Evolutionary conservation across 1,140 invertebrate species (phyloP).

Genomic region (Propsilocerus akamusi): DNA sequence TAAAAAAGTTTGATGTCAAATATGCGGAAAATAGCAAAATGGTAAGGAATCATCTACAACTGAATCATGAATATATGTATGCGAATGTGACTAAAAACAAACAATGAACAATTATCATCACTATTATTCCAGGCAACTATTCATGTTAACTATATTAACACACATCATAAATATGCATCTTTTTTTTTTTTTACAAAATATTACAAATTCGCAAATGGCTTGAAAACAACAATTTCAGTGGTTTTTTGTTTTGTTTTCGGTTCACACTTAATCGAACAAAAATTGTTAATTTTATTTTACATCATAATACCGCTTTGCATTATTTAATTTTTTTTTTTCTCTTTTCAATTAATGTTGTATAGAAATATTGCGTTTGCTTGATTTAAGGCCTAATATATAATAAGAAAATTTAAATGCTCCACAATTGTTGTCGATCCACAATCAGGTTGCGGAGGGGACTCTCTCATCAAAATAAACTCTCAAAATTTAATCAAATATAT

Average conservation of each 20-base stretch:
- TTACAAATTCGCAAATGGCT: neutral
- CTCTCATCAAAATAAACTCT: no score
- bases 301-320: neutral
- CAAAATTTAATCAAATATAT: no score
- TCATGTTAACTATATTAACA: conserved; percentile 9
- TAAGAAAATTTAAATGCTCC: no score
- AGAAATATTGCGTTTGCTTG: conserved; percentile 1
- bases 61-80: no score
- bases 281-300: neutral
- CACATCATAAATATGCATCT: neutral
- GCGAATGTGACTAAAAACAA: no score
- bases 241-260: neutral
- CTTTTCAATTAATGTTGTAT: no score
- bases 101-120: no score
- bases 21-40: no score
- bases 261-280: neutral
- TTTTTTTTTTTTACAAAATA: conserved; percentile 10
- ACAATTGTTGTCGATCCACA: no score
- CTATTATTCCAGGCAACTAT: conserved; percentile 9
- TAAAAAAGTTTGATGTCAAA: no score
- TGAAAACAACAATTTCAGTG: neutral
- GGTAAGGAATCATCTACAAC: no score
- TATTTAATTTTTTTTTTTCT: neutral
- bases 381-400: conserved; percentile 1
- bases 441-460: no score